Evolutionary conservation across 1,140 invertebrate genomes (phyloP).

Genomic region (Drosophila fuyamai): DNA sequence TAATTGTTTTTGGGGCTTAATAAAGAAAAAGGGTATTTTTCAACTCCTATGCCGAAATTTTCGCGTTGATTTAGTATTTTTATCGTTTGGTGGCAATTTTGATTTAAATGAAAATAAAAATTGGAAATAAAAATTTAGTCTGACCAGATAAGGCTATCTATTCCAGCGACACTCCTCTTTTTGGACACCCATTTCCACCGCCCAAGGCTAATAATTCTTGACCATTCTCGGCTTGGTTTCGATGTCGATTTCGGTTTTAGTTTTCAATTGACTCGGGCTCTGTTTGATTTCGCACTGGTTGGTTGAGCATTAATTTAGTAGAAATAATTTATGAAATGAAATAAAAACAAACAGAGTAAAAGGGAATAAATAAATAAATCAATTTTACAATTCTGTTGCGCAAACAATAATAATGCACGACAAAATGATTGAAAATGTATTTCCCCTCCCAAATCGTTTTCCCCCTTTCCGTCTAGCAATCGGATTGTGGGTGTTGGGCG

Average conservation of each 20-base stretch:
- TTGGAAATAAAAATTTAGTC: conserved; percentile 8
- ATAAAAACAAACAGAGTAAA: conserved; percentile 61
- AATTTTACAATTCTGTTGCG: conserved; percentile 66
- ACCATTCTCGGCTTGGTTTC: conserved; percentile 20
- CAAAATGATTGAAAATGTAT: conserved; percentile 37
- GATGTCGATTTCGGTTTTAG: conserved; percentile 28
- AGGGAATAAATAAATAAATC: conserved; percentile 74
- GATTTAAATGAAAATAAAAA: conserved; percentile 28
- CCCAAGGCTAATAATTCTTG: conserved; percentile 40
- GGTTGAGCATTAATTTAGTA: conserved; percentile 64
- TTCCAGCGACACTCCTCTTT: not conserved
- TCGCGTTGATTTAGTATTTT: conserved; percentile 4
- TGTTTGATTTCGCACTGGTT: conserved; percentile 28
- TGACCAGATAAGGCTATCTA: conserved; percentile 25
- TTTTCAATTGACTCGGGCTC: conserved; percentile 8
- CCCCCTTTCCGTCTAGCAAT: not conserved
- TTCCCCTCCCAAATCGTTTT: not conserved
- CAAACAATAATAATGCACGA: conserved; percentile 39
- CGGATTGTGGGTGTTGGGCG: conserved; percentile 8
- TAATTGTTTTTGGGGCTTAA: not conserved
- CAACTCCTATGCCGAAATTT: not conserved
- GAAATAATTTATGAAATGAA: conserved; percentile 77
- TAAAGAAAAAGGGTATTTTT: conserved; percentile 3
- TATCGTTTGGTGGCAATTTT: conserved; percentile 13
- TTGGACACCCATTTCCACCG: not conserved